Conservation (phyloP, 2,888 invertebrate genomes). For the Eustalomyia histrio region DNA sequence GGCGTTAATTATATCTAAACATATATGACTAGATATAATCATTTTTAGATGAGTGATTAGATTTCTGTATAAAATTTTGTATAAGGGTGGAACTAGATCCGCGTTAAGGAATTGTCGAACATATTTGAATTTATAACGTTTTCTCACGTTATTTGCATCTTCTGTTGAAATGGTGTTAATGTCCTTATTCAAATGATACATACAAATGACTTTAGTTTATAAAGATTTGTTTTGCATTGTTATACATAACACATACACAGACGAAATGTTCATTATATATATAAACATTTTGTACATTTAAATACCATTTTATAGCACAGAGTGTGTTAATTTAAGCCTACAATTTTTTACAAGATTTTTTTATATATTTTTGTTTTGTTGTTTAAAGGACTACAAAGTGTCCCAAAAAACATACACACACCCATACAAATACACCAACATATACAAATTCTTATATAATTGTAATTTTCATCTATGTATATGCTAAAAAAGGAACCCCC, state of each 20-base stretch:
- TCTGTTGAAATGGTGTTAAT: too few species aligned
- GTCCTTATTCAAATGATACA: too few species aligned
- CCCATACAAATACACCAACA: background rate
- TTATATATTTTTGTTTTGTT: conserved; percentile 8
- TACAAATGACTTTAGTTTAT: background rate
- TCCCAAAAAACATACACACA: background rate
- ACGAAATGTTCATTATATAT: conserved; percentile 1
- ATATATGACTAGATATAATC: too few species aligned
- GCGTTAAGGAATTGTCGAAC: too few species aligned
- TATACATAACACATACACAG: background rate
- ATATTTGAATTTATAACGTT: too few species aligned
- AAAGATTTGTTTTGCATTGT: background rate
- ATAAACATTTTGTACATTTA: conserved; percentile 10
- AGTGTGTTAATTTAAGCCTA: conserved; percentile 34
- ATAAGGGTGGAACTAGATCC: too few species aligned
- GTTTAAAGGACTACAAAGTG: conserved; percentile 2
- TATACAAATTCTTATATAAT: background rate
- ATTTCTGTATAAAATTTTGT: too few species aligned
- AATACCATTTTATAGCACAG: conserved; percentile 40
- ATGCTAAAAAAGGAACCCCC: background rate
- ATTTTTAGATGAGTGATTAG: too few species aligned
- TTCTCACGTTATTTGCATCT: too few species aligned
- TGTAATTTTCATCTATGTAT: background rate
- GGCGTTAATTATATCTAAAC: too few species aligned
- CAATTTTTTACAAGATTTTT: conserved; percentile 34